phyloP scores from a whole-genome alignment of 1,140 invertebrate genomes.

The Bombus fervidus region DNA sequence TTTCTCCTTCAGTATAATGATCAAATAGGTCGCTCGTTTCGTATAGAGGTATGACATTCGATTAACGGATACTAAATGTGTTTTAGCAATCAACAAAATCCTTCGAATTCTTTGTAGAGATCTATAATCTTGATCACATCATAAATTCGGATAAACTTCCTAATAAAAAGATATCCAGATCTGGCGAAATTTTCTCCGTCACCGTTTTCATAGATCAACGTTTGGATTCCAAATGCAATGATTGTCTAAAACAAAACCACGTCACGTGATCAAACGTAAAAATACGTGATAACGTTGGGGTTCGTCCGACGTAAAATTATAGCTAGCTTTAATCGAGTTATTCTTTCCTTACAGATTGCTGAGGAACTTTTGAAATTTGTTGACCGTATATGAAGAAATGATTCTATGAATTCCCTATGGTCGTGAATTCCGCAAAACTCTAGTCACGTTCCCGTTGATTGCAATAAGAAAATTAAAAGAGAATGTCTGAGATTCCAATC shows the following conservation, averaged over 20 bases:
- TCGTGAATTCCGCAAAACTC: neutral
- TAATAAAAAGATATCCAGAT: neutral
- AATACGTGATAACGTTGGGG: neutral
- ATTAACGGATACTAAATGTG: neutral
- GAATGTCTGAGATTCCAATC: neutral
- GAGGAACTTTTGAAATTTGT: neutral
- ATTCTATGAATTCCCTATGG: neutral
- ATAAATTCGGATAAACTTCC: neutral
- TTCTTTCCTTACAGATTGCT: neutral
- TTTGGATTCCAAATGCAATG: neutral
- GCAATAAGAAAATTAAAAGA: neutral
- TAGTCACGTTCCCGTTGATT: neutral
- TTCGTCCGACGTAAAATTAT: too few species aligned
- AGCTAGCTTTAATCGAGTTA: neutral
- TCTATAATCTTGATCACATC: neutral
- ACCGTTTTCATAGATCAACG: too few species aligned
- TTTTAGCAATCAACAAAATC: neutral
- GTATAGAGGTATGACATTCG: neutral
- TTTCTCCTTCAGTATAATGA: neutral
- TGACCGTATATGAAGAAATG: neutral
- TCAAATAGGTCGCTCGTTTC: slow-evolving; percentile 5
- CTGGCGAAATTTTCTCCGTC: neutral
- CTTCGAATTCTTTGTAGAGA: neutral
- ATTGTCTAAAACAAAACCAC: neutral
- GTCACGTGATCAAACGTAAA: neutral